Base-by-base conservation (phyloP, 1,140 invertebrate species). In the Dryas iulia region DNA sequence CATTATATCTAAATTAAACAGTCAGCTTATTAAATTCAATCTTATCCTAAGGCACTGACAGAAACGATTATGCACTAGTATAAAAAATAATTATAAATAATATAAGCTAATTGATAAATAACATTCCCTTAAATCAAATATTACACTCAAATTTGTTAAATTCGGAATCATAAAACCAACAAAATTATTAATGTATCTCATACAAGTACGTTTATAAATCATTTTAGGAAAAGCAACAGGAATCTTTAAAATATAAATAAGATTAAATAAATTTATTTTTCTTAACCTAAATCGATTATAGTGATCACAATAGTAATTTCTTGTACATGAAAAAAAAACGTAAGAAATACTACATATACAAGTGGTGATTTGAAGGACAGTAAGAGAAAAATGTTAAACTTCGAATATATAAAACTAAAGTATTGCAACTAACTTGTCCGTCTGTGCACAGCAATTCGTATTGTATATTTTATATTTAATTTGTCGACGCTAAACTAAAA, bases 61-160 rank as follows among this genome's bases (percentile, higher is more conserved):
- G 74, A 89, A 89, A 87, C 76, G 79, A 86, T 89, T 83, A 89
- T 84, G 82, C 79, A 77, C 77, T 82, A 87, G 74, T 83, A 84
- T 74, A 84, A 82, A 83, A 61, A 80, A 10, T 47, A 47, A 71
- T 77, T 74, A 78, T 83, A 84, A 85, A 84, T 86, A 84, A 82
- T 82, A 83, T 82, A 86, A 72, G 82, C 74, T 86, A 83, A 81
- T 81, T 72, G 84, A 80, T 87, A 88, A 86, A 86, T 87, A 90
- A 86, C 82, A 85, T 85, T 79, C 73, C 80, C 84, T 83, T 84
- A 79, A 85, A 82, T 76, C 75, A 73, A 80, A 74, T 72, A 79
- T 75, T 81, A 60, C 77, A 75, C 68, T 61, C 39, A 64, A 65
- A 60, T 68, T 74, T 78, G 67, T 72, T 68, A 82, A 47, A 86